A percentile compares a stretch with the other conserved stretches of the same genome.
Conservation (phyloP, 1,140 invertebrate species). For the Tetranychus cinnabarinus region DNA sequence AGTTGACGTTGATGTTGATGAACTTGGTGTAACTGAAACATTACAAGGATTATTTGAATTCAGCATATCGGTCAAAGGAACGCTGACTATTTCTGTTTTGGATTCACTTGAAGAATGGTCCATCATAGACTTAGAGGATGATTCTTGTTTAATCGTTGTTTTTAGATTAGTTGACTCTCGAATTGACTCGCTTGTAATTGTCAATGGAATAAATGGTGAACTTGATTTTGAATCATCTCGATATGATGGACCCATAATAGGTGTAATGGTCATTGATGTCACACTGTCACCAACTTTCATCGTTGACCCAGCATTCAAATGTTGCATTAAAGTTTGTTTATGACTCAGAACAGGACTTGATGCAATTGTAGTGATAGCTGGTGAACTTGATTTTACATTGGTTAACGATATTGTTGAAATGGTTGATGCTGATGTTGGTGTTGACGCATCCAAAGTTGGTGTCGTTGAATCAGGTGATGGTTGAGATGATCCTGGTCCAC, state of each 20-base stretch:
- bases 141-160: background rate
- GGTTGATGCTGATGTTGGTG: background rate
- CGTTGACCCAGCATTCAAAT: background rate
- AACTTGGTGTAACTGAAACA: background rate
- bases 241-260: background rate
- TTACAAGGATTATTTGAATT: no score
- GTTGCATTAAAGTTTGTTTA: background rate
- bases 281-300: background rate
- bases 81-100: background rate
- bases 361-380: background rate
- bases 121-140: background rate
- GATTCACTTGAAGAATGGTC: background rate
- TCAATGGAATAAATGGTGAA: background rate
- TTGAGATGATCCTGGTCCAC: conserved; percentile 9
- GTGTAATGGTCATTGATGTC: background rate
- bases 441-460: conserved; percentile 6
- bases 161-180: background rate
- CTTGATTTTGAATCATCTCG: background rate
- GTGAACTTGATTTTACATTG: background rate
- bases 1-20: background rate
- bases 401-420: background rate
- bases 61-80: background rate
- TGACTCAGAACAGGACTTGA: background rate
- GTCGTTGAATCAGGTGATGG: conserved; percentile 11
- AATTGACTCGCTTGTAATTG: background rate